Percentiles rank a stretch among this genome's conserved stretches.
Conservation (phyloP, 2,888 invertebrate genomes). For the Idaea aversata region DNA sequence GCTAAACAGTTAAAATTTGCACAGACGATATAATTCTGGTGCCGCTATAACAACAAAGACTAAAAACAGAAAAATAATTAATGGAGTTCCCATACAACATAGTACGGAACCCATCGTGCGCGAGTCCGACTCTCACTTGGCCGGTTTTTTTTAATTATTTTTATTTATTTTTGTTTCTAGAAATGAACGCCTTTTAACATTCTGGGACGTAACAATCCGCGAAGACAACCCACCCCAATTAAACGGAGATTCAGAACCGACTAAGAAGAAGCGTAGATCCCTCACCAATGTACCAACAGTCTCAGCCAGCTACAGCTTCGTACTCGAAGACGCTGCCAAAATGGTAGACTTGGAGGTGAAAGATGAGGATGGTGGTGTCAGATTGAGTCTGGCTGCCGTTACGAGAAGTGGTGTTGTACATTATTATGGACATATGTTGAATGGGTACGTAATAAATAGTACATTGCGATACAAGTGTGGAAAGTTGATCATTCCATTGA, state of each 20-base stretch:
- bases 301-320: conserved; percentile 77
- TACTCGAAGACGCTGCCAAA: conserved; percentile 85
- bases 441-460: conserved; percentile 81
- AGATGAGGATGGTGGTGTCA: conserved; percentile 73
- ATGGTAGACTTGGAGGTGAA: conserved; percentile 69
- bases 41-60: no score
- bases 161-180: conserved; percentile 39
- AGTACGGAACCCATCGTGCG: no score
- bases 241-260: conserved; percentile 58
- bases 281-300: conserved; percentile 27
- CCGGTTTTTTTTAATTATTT: no score
- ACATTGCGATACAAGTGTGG: no score
- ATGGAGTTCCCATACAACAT: no score
- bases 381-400: conserved; percentile 75
- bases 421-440: conserved; percentile 87
- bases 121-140: no score
- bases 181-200: conserved; percentile 70
- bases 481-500: no score
- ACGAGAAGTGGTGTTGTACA: conserved; percentile 90
- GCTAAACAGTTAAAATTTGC: not conserved
- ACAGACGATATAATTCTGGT: no score
- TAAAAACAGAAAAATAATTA: no score
- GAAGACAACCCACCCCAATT: conserved; percentile 46
- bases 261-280: conserved; percentile 58
- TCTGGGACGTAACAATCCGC: conserved; percentile 69